Evolutionary conservation across 2,797 vertebrate genomes (phyloP).

Genomic region (Takifugu ocellatus): DNA sequence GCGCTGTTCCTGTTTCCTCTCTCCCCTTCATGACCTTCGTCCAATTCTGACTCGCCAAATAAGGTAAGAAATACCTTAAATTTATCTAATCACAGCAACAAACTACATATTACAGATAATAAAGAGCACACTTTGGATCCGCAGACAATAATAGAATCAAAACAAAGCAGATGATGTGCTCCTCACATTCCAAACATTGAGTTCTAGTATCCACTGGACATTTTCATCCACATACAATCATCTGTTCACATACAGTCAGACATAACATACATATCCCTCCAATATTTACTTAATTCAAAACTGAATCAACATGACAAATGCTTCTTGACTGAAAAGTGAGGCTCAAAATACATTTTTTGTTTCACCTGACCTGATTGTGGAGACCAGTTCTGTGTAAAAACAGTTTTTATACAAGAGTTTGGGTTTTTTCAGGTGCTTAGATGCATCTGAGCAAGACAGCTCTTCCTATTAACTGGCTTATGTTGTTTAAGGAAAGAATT

Average conservation of each 20-base stretch:
- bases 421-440: background rate
- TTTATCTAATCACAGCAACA: conserved; percentile 3
- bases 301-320: no score
- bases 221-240: no score
- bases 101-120: conserved; percentile 9
- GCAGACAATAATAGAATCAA: background rate
- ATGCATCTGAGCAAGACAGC: conserved; percentile 6
- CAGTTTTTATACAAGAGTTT: background rate
- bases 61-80: conserved; percentile 72
- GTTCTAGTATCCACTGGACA: no score
- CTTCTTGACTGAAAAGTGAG: conserved; percentile 1
- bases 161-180: background rate
- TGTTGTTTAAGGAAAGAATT: conserved; percentile 36
- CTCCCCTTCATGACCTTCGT: conserved; percentile 7
- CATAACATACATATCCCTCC: no score
- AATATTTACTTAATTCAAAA: no score
- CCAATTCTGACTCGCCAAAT: conserved; percentile 44
- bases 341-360: background rate
- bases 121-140: background rate
- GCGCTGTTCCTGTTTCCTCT: conserved; percentile 28
- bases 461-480: conserved; percentile 27
- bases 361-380: background rate
- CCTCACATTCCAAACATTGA: no score
- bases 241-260: no score
- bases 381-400: background rate